phyloP scores from a whole-genome alignment of 2,113 vertebrate genomes.

The Camelus dromedarius region DNA sequence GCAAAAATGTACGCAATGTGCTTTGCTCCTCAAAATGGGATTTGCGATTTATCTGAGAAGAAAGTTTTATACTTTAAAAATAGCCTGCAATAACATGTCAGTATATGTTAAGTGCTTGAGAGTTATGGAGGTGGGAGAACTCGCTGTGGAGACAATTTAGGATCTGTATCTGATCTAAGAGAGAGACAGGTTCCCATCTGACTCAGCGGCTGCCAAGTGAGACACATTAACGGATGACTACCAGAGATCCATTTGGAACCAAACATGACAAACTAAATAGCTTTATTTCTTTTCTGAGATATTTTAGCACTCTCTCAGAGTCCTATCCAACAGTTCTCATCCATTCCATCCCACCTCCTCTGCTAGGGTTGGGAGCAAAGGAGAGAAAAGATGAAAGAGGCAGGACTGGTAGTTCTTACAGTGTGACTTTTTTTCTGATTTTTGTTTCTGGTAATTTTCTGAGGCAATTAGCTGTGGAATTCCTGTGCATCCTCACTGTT shows the following conservation, averaged over 20 bases:
- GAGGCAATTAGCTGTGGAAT: neutral
- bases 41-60: neutral
- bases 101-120: neutral
- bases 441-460: constrained; percentile 53
- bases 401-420: neutral
- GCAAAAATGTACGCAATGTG: neutral
- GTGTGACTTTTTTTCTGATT: neutral
- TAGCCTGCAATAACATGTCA: neutral
- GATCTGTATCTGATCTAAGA: neutral
- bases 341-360: neutral
- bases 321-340: neutral
- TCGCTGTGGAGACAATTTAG: constrained; percentile 7
- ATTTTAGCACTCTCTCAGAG: constrained; percentile 8
- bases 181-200: neutral
- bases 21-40: neutral
- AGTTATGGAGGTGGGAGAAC: neutral
- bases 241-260: neutral
- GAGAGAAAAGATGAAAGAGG: neutral
- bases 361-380: neutral
- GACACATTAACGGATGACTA: neutral
- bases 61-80: neutral
- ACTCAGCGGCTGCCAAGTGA: neutral
- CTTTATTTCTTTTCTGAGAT: neutral
- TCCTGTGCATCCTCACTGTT: neutral
- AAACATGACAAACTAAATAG: neutral